These are phyloP conservation scores for Aythya baeri DNA, from an alignment of 2,113 vertebrate genomes.

Conservation along the genomic window DNA sequence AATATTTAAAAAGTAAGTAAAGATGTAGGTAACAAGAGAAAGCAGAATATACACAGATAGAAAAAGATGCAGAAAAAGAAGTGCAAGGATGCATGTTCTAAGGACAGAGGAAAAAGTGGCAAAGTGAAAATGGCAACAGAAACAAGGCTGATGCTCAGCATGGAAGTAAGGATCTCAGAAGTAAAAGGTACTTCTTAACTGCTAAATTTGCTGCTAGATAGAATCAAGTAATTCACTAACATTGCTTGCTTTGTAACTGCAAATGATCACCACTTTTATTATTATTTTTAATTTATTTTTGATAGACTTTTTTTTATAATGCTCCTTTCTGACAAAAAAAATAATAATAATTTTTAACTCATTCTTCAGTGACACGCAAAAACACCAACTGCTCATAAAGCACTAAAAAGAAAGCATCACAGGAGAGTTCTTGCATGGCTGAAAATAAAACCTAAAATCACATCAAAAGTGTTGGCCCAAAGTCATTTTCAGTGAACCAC, in stretches of 20 bases:
- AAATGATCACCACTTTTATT: background rate
- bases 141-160: background rate
- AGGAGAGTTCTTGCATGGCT: slow-evolving; percentile 52
- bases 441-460: slow-evolving; percentile 64
- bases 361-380: slow-evolving; percentile 30
- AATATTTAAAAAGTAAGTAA: background rate
- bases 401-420: background rate
- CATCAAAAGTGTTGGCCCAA: slow-evolving; percentile 54
- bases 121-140: background rate
- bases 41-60: background rate
- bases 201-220: background rate
- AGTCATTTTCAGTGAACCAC: slow-evolving; percentile 62
- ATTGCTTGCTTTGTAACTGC: background rate
- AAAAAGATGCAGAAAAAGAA: background rate
- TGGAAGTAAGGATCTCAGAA: background rate
- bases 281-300: background rate
- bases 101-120: background rate
- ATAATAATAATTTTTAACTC: background rate
- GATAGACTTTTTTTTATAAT: background rate
- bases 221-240: background rate
- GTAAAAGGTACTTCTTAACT: background rate
- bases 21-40: background rate
- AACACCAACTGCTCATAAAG: slow-evolving; percentile 53
- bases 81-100: background rate
- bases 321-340: background rate